Evolutionary conservation across 35 echinoderm and acorn worm species (phyloP).

Genomic region (Heliocidaris erythrogramma): DNA sequence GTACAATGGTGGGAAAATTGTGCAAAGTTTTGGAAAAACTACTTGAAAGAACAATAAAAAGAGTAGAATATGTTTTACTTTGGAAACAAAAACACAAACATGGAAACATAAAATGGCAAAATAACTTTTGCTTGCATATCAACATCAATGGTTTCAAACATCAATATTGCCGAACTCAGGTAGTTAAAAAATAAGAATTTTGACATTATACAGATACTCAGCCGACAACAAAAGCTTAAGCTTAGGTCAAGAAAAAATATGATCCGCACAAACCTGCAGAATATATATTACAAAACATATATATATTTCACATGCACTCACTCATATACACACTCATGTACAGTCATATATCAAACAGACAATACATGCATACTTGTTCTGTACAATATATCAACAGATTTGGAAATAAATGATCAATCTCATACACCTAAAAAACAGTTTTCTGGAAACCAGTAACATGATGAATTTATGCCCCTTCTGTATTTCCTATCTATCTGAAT

Average conservation of each 20-base stretch:
- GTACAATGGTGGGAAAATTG: background rate
- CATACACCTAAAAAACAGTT: background rate
- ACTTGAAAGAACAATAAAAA: background rate
- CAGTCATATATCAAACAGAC: background rate
- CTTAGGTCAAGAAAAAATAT: background rate
- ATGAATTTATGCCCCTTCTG: background rate
- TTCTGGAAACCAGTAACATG: background rate
- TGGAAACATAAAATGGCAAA: background rate
- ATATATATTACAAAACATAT: conserved; percentile 10
- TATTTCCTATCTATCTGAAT: no score
- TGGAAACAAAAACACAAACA: background rate
- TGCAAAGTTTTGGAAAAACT: background rate
- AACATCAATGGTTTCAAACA: background rate
- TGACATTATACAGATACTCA: background rate
- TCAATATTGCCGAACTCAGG: conserved; percentile 4
- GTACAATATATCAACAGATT: conserved; percentile 6
- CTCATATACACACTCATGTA: background rate
- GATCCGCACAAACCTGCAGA: conserved; percentile 8
- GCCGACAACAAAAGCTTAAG: background rate
- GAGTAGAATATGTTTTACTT: background rate
- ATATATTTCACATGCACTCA: background rate
- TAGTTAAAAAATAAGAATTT: conserved; percentile 1
- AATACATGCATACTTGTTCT: background rate
- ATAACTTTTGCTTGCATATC: conserved; percentile 11
- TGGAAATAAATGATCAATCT: background rate